These are phyloP conservation scores for Holacanthus passer DNA, from an alignment of 2,113 vertebrate species.

Conservation along the genomic window DNA sequence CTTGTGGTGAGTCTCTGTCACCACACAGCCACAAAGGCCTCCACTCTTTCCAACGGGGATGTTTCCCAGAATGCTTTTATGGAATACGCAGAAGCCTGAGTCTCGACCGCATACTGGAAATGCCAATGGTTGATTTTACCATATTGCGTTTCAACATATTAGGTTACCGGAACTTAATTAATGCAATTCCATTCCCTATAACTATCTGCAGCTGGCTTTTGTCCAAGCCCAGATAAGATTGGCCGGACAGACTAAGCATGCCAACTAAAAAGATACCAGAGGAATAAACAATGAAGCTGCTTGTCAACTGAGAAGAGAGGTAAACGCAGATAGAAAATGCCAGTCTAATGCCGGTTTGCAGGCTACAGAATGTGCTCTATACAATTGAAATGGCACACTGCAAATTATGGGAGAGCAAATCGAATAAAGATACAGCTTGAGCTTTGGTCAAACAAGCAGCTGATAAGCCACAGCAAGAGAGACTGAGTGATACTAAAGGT, in stretches of 20 bases:
- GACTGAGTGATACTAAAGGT: slow-evolving; percentile 16
- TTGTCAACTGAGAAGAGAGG: slow-evolving; percentile 59
- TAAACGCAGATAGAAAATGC: slow-evolving; percentile 39
- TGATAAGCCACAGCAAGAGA: slow-evolving; percentile 47
- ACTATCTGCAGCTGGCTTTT: slow-evolving; percentile 76
- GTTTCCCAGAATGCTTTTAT: slow-evolving; percentile 77
- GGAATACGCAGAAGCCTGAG: slow-evolving; percentile 67
- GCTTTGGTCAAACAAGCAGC: slow-evolving; percentile 51
- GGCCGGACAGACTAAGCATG: slow-evolving; percentile 57
- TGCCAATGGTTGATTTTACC: slow-evolving; percentile 80
- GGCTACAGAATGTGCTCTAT: slow-evolving; percentile 47
- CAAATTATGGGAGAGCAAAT: slow-evolving; percentile 39
- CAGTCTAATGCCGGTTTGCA: slow-evolving; percentile 45
- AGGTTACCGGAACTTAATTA: slow-evolving; percentile 81
- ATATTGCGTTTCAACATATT: slow-evolving; percentile 80
- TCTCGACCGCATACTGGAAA: slow-evolving; percentile 76
- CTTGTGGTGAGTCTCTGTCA: slow-evolving; percentile 69
- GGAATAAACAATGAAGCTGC: slow-evolving; percentile 70
- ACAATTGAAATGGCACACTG: slow-evolving; percentile 49
- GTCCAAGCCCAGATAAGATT: slow-evolving; percentile 77
- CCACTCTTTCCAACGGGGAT: slow-evolving; percentile 60
- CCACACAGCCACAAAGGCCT: slow-evolving; percentile 71
- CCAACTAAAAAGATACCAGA: slow-evolving; percentile 58
- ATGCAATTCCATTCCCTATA: slow-evolving; percentile 77
- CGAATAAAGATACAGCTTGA: slow-evolving; percentile 30